Percentiles rank a stretch among this genome's conserved stretches.
These are phyloP conservation scores for Cherax destructor DNA, from an alignment of 1,140 invertebrate genomes.

Conservation along the genomic window DNA sequence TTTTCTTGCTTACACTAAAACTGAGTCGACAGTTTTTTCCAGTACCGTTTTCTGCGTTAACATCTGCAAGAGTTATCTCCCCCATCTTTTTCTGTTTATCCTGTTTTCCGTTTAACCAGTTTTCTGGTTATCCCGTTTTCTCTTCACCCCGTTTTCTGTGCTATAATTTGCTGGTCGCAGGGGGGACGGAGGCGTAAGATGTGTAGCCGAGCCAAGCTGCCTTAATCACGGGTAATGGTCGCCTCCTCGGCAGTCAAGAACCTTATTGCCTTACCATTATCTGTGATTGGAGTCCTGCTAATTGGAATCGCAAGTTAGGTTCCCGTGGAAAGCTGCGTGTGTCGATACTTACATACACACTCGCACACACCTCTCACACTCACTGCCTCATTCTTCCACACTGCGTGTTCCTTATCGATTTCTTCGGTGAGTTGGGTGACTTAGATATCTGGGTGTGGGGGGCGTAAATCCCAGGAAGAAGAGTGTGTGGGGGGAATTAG, in stretches of 20 bases:
- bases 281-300: background rate
- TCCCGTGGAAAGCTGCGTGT: too few relatives aligned
- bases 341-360: background rate
- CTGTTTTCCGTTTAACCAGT: too few relatives aligned
- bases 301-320: background rate
- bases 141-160: background rate
- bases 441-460: background rate
- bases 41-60: too few relatives aligned
- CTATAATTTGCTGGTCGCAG: background rate
- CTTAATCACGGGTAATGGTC: background rate
- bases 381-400: background rate
- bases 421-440: background rate
- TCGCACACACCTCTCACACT: background rate
- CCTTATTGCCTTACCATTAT: background rate
- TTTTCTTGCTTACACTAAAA: too few relatives aligned
- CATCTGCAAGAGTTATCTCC: too few relatives aligned
- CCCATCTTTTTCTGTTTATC: too few relatives aligned
- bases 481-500: background rate
- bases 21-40: too few relatives aligned
- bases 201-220: background rate
- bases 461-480: too few relatives aligned
- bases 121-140: too few relatives aligned
- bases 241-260: background rate
- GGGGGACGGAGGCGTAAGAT: too few relatives aligned
- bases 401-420: background rate